These are phyloP conservation scores for Taurulus bubalis DNA, from an alignment of 2,113 vertebrate species.

Conservation along the genomic window DNA sequence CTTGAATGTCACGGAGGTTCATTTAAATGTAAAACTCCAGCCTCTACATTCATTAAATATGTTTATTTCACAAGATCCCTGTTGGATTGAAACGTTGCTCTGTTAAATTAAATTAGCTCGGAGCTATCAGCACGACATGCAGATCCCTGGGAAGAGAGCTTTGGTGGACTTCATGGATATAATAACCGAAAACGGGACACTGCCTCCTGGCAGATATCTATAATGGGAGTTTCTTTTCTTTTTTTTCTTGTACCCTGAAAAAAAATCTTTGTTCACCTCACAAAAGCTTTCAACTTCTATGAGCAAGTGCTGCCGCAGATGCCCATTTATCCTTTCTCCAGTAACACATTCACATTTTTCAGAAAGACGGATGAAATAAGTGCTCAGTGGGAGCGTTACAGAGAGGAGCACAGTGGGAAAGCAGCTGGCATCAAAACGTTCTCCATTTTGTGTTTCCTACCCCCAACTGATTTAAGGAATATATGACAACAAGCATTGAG, in stretches of 20 bases:
- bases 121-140: not conserved
- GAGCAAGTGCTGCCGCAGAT: not conserved
- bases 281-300: not conserved
- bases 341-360: not conserved
- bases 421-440: not conserved
- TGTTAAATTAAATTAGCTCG: not conserved
- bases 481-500: not conserved
- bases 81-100: not conserved
- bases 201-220: not conserved
- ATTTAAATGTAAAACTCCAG: not conserved
- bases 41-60: too few species aligned
- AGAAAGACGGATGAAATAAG: not conserved
- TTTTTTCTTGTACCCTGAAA: not conserved
- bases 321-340: not conserved
- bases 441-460: not conserved
- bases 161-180: not conserved
- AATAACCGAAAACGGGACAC: not conserved
- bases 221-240: not conserved
- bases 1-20: not conserved
- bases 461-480: not conserved
- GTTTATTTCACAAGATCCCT: too few species aligned
- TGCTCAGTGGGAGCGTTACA: not conserved
- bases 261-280: not conserved
- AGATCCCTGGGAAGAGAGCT: not conserved
- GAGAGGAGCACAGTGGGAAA: not conserved